Conservation (phyloP, 1,140 invertebrate species). For the Drosophila kikkawai region DNA sequence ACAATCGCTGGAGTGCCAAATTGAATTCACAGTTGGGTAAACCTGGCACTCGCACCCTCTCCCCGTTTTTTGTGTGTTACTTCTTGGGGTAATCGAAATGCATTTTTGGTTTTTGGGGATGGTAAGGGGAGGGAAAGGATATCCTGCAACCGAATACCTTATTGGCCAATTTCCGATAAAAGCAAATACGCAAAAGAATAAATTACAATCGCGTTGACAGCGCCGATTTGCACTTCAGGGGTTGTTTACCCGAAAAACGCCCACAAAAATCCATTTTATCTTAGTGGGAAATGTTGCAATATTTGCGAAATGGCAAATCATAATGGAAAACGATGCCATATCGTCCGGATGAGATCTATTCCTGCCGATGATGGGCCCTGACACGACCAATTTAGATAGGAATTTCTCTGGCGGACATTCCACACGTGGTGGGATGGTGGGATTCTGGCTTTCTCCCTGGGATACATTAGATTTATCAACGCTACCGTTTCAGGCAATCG, state of each 20-base stretch:
- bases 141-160: slow-evolving; percentile 63
- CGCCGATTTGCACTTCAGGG: slow-evolving; percentile 34
- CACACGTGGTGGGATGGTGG: slow-evolving; percentile 13
- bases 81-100: slow-evolving; percentile 57
- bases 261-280: slow-evolving; percentile 48
- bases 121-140: slow-evolving; percentile 56
- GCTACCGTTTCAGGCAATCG: slow-evolving; percentile 40
- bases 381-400: slow-evolving; percentile 41
- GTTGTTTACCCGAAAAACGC: slow-evolving; percentile 60
- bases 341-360: slow-evolving; percentile 41
- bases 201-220: slow-evolving; percentile 75
- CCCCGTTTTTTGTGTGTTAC: slow-evolving; percentile 2
- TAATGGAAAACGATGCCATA: slow-evolving; percentile 40
- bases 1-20: slow-evolving; percentile 45
- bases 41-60: slow-evolving; percentile 49
- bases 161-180: slow-evolving; percentile 65
- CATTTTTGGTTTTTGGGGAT: slow-evolving; percentile 30
- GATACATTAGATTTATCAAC: slow-evolving; percentile 49
- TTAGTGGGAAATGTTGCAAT: slow-evolving; percentile 35
- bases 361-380: slow-evolving; percentile 24
- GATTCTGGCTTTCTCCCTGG: slow-evolving; percentile 53
- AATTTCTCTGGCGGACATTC: slow-evolving; percentile 28
- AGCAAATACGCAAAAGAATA: slow-evolving; percentile 66
- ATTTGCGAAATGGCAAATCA: slow-evolving; percentile 42
- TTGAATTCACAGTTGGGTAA: slow-evolving; percentile 65